phyloP scores from a whole-genome alignment of 2,797 vertebrate genomes.

The Sebastes oblongus region DNA sequence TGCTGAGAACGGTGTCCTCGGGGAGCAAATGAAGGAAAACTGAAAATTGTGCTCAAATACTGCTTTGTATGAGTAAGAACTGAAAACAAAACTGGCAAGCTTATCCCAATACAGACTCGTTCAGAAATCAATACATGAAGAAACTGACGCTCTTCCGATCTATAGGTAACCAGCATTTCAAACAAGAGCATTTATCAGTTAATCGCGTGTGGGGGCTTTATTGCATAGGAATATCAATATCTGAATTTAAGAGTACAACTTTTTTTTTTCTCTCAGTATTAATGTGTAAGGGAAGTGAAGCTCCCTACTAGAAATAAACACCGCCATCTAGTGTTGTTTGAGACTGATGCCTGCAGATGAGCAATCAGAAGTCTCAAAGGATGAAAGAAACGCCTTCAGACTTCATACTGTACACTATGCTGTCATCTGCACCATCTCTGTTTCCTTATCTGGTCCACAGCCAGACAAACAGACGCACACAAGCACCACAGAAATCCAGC shows the following conservation, averaged over 20 bases:
- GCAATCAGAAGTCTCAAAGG: constrained; percentile 1
- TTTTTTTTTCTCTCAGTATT: not conserved
- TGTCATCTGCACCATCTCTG: constrained; percentile 21
- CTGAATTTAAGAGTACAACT: constrained; percentile 17
- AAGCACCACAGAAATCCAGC: constrained; percentile 17
- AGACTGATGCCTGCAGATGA: not conserved
- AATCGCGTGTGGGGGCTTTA: constrained; percentile 17
- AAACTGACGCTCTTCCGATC: too few relatives aligned
- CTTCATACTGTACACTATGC: not conserved
- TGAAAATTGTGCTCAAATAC: constrained; percentile 5
- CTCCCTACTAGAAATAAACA: constrained; percentile 52
- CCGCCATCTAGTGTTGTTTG: constrained; percentile 67
- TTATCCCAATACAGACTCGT: constrained; percentile 10
- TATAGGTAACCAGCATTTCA: constrained; percentile 7
- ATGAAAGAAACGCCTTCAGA: constrained; percentile 16
- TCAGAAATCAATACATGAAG: constrained; percentile 37
- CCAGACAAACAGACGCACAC: constrained; percentile 49
- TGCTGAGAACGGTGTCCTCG: not conserved
- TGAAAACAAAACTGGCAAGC: not conserved
- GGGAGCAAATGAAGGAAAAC: constrained; percentile 3
- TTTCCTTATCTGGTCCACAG: constrained; percentile 53
- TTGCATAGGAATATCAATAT: constrained; percentile 36
- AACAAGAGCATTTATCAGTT: constrained; percentile 37
- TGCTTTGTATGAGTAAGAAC: not conserved
- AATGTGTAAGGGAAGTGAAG: not conserved